phyloP scores from a whole-genome alignment of 2,888 invertebrate species.

The Strigamia crassipes region DNA sequence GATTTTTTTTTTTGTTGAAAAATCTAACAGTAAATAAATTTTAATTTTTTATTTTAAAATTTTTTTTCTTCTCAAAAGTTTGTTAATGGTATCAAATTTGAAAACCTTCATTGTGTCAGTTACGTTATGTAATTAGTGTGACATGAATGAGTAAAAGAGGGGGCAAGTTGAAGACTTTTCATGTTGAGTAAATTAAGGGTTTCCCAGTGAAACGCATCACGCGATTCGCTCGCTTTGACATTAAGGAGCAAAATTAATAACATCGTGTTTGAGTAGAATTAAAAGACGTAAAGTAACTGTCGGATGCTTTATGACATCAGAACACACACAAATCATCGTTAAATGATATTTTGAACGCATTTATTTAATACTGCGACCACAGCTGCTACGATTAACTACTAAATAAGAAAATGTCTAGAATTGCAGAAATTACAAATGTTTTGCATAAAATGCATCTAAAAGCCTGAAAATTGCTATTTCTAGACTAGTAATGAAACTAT shows the following conservation, averaged over 20 bases:
- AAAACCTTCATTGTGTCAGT: neutral
- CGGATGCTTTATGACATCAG: neutral
- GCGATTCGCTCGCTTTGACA: neutral
- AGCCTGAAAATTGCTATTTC: no score
- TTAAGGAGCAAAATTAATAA: neutral
- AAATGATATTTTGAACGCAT: no score
- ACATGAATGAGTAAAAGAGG: no score
- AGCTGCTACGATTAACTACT: no score
- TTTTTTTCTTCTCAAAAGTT: neutral
- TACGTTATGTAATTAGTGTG: neutral
- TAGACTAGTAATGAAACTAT: no score
- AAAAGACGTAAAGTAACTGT: neutral
- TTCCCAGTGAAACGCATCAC: neutral
- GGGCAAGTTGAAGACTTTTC: no score
- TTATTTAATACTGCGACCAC: no score
- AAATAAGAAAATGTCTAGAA: no score
- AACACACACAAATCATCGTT: no score
- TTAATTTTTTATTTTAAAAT: neutral
- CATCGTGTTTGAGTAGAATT: neutral
- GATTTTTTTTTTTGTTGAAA: neutral
- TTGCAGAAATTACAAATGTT: no score
- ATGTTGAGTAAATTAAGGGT: no score
- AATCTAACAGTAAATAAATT: neutral
- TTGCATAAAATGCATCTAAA: no score
- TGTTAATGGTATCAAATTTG: neutral